Evolutionary conservation across 2,113 vertebrate genomes (phyloP).

Genomic region (Entelurus aequoreus): DNA sequence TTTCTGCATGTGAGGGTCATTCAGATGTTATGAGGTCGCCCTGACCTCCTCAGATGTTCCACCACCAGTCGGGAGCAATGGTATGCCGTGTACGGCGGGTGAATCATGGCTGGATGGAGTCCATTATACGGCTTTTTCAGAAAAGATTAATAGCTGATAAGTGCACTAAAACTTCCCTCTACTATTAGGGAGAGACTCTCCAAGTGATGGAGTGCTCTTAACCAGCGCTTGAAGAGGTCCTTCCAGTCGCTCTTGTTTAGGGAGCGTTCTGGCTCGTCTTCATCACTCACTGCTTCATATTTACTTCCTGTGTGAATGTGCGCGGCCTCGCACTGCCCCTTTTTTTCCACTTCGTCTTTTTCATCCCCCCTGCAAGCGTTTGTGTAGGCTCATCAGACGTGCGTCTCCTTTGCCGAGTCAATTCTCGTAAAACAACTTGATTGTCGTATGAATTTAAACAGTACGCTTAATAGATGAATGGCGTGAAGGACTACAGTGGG

Average conservation of each 20-base stretch:
- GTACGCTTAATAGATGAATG: background rate
- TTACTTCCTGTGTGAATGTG: background rate
- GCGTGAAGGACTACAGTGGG: background rate
- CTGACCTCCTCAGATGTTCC: constrained; percentile 10
- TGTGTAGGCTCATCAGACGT: background rate
- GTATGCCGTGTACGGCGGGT: constrained; percentile 7
- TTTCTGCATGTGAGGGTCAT: background rate
- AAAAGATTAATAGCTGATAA: constrained; percentile 24
- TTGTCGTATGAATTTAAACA: background rate
- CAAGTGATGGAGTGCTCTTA: constrained; percentile 27
- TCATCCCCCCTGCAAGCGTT: background rate
- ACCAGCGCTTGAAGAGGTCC: constrained; percentile 20
- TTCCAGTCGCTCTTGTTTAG: constrained; percentile 21
- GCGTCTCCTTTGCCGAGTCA: background rate
- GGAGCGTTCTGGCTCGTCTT: constrained; percentile 28
- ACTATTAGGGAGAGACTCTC: constrained; percentile 22
- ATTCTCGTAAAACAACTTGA: background rate
- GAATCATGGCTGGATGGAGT: constrained; percentile 7
- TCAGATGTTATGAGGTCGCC: constrained; percentile 3
- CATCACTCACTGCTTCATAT: constrained; percentile 14
- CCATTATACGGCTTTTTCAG: background rate
- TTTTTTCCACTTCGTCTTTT: constrained; percentile 3
- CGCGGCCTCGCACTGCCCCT: background rate
- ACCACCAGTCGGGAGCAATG: constrained; percentile 12
- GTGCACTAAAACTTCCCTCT: constrained; percentile 12